Base-by-base conservation (phyloP, 2,113 vertebrate genomes). In the Mesoclemmys tuberculata region DNA sequence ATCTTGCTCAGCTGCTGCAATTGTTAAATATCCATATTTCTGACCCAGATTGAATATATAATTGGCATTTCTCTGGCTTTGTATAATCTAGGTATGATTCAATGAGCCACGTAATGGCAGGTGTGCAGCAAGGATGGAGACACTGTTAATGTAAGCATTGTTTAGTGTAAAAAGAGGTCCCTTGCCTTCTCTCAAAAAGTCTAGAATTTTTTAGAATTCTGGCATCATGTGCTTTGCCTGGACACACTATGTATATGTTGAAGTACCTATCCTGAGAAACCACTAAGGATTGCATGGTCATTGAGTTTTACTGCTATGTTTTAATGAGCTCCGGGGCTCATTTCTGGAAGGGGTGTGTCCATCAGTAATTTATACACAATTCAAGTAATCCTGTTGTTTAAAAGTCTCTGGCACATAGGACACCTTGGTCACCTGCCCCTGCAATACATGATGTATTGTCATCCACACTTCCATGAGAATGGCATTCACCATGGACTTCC, bases 41-140 rank as follows among this genome's bases (percentile, higher is more conserved):
- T 92, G 79, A 6, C 79, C 89, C 79, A 90, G 68, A 92, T 89
- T 90, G 96, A 86, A 85, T 78, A 46, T 80, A 84, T 64, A 91
- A 90, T 88, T 87, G 94, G 64, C 89, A 90, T 95, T 97, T 96
- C 78, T 93, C 31, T 84, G 80, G 68, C 56, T 21, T 93, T 92
- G 41, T 77, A 93, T 95, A 92, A 87, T 95, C 87, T 92, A 96
- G 94, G 89, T 95, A 96, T 13, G 55, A 46, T 90, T 93, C 93
- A 82, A 80, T 86, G 68, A 93, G 92, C 11, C 54, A 24, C 5
- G 5, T 21, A 92, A 56, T 88, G 88, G 2, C 38, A 12, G 68
- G 35, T 24, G n/a, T 41, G 11, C n/a, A 75, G 27, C 19, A 41
- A 49, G 41, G 24, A 74, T 24, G 24, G 82, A 94, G 31, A 18